Evolutionary conservation across 2,888 invertebrate species (phyloP).

Genomic region (Leptinotarsa haldemani): DNA sequence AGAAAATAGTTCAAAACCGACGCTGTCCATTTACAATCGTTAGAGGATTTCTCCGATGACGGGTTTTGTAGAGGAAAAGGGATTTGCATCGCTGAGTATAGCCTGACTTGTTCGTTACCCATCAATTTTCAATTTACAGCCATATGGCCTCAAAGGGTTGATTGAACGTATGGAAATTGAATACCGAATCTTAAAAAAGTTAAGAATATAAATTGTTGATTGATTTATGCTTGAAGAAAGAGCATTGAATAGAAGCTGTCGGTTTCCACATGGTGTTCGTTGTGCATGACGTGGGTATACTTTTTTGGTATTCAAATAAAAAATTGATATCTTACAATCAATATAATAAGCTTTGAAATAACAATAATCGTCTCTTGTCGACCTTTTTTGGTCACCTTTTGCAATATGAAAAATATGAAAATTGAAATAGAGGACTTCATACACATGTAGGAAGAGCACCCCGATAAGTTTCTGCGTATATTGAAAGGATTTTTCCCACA

Average conservation of each 20-base stretch:
- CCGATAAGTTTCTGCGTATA: too few relatives aligned
- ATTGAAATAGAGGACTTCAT: too few relatives aligned
- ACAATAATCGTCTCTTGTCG: too few relatives aligned
- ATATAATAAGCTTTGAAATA: too few relatives aligned
- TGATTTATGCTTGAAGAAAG: neutral
- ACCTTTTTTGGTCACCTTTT: too few relatives aligned
- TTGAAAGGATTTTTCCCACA: too few relatives aligned
- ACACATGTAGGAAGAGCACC: too few relatives aligned
- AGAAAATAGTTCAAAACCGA: too few relatives aligned
- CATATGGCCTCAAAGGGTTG: constrained; percentile 9
- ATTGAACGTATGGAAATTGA: neutral
- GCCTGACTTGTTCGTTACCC: neutral
- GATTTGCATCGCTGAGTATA: neutral
- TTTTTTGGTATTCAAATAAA: neutral
- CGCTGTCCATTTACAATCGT: too few relatives aligned
- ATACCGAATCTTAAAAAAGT: neutral
- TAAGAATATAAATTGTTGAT: neutral
- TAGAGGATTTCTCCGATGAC: too few relatives aligned
- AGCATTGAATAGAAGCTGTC: neutral
- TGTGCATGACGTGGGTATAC: neutral
- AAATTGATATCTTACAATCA: too few relatives aligned
- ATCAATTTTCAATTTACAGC: neutral
- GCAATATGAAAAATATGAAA: too few relatives aligned
- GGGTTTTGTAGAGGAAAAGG: neutral
- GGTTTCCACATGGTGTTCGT: constrained; percentile 8